Evolutionary conservation across 2,797 vertebrate species (phyloP).

Genomic region (Lophotriccus pileatus): DNA sequence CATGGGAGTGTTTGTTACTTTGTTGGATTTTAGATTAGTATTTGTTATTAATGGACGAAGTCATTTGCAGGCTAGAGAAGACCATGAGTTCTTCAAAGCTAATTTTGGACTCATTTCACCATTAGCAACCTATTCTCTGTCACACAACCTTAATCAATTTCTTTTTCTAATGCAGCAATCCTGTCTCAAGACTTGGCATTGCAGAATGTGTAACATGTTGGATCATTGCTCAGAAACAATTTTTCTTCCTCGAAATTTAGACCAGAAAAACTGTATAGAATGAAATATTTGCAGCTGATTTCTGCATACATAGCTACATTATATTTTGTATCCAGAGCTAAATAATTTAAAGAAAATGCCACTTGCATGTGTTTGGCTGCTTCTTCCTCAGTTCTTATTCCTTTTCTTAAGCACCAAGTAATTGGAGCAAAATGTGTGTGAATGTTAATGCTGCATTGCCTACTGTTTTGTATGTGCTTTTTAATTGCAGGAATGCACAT

Average conservation of each 20-base stretch:
- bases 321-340: constrained; percentile 25
- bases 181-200: constrained; percentile 64
- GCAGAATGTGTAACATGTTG: constrained; percentile 24
- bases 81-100: constrained; percentile 58
- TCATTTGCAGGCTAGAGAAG: constrained; percentile 62
- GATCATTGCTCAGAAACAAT: constrained; percentile 17
- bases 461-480: constrained; percentile 42
- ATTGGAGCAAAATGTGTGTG: constrained; percentile 47
- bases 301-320: neutral
- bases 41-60: constrained; percentile 51
- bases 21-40: constrained; percentile 50
- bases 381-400: constrained; percentile 22
- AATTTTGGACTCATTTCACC: constrained; percentile 47
- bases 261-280: neutral
- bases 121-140: constrained; percentile 32
- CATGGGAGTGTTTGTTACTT: constrained; percentile 58
- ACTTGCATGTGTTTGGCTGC: constrained; percentile 38
- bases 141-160: constrained; percentile 45
- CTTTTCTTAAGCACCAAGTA: constrained; percentile 23
- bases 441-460: constrained; percentile 39
- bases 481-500: constrained; percentile 51
- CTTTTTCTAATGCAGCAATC: constrained; percentile 63
- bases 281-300: constrained; percentile 19
- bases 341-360: constrained; percentile 31
- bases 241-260: constrained; percentile 21